These are phyloP conservation scores for Pachyuromys duprasi DNA, from an alignment of 2,797 vertebrate species.

Conservation along the genomic window DNA sequence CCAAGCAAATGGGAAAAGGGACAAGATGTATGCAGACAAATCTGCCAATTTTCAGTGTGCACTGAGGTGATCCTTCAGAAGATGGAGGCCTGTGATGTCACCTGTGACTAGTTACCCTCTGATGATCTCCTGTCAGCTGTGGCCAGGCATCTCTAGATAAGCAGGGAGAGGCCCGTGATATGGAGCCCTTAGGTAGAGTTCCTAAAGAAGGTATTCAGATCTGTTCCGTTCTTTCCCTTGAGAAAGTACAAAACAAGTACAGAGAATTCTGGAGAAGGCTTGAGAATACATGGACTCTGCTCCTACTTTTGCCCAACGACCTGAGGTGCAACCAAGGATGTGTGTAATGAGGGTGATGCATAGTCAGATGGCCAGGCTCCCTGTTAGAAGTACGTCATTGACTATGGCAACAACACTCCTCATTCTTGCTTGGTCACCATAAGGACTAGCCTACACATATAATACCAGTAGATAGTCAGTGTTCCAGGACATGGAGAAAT, in stretches of 20 bases:
- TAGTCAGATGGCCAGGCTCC: not conserved
- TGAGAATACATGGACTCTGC: not conserved
- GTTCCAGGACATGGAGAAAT: slow-evolving; percentile 25
- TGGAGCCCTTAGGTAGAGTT: not conserved
- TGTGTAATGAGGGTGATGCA: not conserved
- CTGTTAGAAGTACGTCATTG: not conserved
- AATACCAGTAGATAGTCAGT: not conserved
- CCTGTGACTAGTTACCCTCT: not conserved
- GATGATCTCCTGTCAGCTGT: not conserved
- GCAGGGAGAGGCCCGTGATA: not conserved
- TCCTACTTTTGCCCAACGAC: not conserved
- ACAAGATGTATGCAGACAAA: slow-evolving; percentile 13
- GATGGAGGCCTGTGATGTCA: slow-evolving; percentile 40
- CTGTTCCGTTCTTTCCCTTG: not conserved
- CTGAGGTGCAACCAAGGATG: not conserved
- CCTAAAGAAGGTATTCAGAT: not conserved
- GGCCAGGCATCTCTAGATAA: not conserved
- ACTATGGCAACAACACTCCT: slow-evolving; percentile 18
- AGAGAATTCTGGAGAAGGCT: not conserved
- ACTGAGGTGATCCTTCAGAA: slow-evolving; percentile 64
- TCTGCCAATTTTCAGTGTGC: slow-evolving; percentile 42
- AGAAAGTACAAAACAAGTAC: slow-evolving; percentile 16
- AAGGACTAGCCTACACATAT: slow-evolving; percentile 44
- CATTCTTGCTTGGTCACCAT: slow-evolving; percentile 46
- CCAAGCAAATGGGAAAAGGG: slow-evolving; percentile 40